These are phyloP conservation scores for Meteorus colon DNA, from an alignment of 2,888 invertebrate species.

Conservation along the genomic window DNA sequence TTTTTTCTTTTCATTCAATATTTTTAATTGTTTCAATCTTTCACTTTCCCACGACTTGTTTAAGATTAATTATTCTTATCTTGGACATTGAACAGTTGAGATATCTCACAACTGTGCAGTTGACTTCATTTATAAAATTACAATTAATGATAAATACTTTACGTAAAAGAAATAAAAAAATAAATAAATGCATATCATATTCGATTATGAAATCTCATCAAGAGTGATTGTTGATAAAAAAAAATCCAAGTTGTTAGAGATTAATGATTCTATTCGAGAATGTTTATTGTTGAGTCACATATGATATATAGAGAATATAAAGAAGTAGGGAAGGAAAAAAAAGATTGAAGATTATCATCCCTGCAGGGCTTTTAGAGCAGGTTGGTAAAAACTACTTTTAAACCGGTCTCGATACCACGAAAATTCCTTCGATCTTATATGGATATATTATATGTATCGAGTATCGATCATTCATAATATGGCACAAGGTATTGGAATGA, in stretches of 20 bases:
- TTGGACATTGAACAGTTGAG: too few relatives aligned
- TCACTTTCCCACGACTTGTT: too few relatives aligned
- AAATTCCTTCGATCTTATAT: neutral
- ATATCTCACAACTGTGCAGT: too few relatives aligned
- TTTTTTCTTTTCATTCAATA: neutral
- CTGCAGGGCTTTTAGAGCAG: conserved; percentile 2
- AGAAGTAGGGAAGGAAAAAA: neutral
- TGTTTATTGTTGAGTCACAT: conserved; percentile 30
- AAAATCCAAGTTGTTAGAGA: conserved; percentile 6
- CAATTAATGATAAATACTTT: conserved; percentile 9
- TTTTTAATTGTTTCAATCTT: too few relatives aligned
- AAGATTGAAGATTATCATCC: conserved; percentile 5
- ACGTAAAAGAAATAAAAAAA: neutral
- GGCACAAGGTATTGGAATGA: neutral
- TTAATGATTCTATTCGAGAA: conserved; percentile 8
- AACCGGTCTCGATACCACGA: conserved; percentile 1
- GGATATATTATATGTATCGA: neutral
- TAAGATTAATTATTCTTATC: too few relatives aligned
- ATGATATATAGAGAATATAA: neutral
- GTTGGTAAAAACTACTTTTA: conserved; percentile 10
- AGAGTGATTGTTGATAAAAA: neutral
- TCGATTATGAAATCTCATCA: conserved; percentile 11
- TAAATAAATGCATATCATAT: conserved; percentile 8
- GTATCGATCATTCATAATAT: conserved; percentile 1
- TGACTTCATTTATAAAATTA: neutral